Percentiles rank a stretch among this genome's conserved stretches.
These are phyloP conservation scores for Neosilurus hyrtlii DNA, from an alignment of 2,797 vertebrate species.

Conservation along the genomic window DNA sequence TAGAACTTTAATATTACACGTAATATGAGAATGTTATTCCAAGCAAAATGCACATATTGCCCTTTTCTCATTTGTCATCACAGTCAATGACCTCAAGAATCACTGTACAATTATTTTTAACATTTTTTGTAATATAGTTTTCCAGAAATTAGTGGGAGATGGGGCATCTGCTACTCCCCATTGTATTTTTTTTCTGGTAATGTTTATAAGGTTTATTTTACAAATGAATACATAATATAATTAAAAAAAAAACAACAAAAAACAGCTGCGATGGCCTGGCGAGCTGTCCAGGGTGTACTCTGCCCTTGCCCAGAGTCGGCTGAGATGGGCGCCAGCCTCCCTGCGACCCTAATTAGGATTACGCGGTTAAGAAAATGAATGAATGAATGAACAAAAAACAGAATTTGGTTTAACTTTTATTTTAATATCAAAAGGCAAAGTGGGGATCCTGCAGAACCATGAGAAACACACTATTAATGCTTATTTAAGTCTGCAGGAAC, in stretches of 20 bases:
- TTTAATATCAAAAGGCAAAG: conserved; percentile 32
- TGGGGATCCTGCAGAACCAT: conserved; percentile 37
- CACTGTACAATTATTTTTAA: conserved; percentile 25
- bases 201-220: conserved; percentile 32
- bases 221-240: conserved; percentile 22
- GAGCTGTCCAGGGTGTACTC: too few relatives aligned
- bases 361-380: too few relatives aligned
- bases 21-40: conserved; percentile 25
- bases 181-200: conserved; percentile 31
- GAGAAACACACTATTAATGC: conserved; percentile 4
- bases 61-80: conserved; percentile 15
- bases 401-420: neutral
- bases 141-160: conserved; percentile 1
- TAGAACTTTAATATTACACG: conserved; percentile 26
- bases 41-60: conserved; percentile 22
- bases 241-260: neutral
- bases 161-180: neutral
- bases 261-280: too few relatives aligned
- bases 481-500: conserved; percentile 25
- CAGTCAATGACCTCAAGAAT: conserved; percentile 38
- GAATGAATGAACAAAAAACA: too few relatives aligned
- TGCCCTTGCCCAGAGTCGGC: too few relatives aligned
- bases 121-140: conserved; percentile 25
- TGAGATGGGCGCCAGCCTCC: too few relatives aligned
- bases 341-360: too few relatives aligned